Base-by-base conservation (phyloP, 2,888 invertebrate species). In the Apamea epomidion region DNA sequence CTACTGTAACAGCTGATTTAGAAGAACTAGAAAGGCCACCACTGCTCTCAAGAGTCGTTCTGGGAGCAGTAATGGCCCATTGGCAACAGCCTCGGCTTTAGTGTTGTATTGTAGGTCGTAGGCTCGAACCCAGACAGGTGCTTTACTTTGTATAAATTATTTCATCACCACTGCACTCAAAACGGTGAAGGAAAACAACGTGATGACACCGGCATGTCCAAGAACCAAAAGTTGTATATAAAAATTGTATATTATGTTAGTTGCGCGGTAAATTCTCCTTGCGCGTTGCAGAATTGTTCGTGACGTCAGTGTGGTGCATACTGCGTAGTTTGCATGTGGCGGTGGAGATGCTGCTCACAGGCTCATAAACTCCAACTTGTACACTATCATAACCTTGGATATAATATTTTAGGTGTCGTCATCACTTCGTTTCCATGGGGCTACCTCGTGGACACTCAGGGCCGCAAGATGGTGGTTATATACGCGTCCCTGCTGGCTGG, bases 341-440 rank as follows among this genome's bases (percentile, higher is more conserved):
- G 10, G 8, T 58, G 54, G 8, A 10, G 0, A 58, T n/a, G 25
- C 58, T 3, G 25, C 25, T 42, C 25, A 12, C 25, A 10, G 18
- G 21, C 37, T 60, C 45, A 48, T 21, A 32, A 37, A n/a, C 18
- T 51, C 0, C 10, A 18, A 45, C 32, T 45, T n/a, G 12, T 4
- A 48, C 8, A 29, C 18, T 16, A 54, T 60, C 18, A 42, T 45
- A 54, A 79, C 14, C 18, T 64, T 14, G 18, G 12, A 18, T 64
- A 16, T 37, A 21, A 37, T 29, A 29, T 92, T 93, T 25, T 90
- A 98, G 98, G 98, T 86, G 97, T 98, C 14, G 98, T 98, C 0
- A 78, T 98, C 25, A 98, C 98, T 81, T 98, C 98, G 1, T 98
- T 98, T 92, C 96, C 98, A 4, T 98, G 98, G 98, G 99, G 99